These are phyloP conservation scores for Serrognathus titanus DNA, from an alignment of 2,888 invertebrate genomes.

Conservation along the genomic window DNA sequence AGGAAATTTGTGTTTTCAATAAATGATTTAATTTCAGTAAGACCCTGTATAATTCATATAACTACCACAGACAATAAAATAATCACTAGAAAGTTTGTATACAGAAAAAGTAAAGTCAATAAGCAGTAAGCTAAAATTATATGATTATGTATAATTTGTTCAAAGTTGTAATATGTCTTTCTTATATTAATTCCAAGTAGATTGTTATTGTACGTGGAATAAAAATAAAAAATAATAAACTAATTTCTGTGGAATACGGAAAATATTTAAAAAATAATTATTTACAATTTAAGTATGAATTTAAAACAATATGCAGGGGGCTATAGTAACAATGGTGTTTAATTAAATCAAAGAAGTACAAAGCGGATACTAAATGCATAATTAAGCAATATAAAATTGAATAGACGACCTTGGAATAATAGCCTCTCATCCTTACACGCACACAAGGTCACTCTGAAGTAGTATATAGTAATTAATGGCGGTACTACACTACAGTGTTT, in stretches of 20 bases:
- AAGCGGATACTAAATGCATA: neutral
- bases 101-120: no score
- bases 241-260: neutral
- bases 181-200: no score
- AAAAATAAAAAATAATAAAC: no score
- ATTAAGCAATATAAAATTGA: neutral
- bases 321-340: neutral
- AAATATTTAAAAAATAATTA: neutral
- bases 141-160: no score
- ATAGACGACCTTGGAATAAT: conserved; percentile 16
- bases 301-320: neutral
- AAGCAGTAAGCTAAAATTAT: no score
- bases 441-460: conserved; percentile 21
- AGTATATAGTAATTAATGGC: conserved; percentile 23
- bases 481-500: conserved; percentile 19
- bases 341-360: neutral
- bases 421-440: conserved; percentile 12
- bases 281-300: no score
- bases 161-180: no score
- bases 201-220: no score
- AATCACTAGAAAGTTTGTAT: no score
- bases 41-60: neutral
- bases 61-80: neutral
- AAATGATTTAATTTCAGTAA: no score
- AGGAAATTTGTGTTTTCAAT: no score